Percentiles rank a stretch among this genome's conserved stretches.
phyloP scores from a whole-genome alignment of 1,140 invertebrate species.

The Drosophila insularis region DNA sequence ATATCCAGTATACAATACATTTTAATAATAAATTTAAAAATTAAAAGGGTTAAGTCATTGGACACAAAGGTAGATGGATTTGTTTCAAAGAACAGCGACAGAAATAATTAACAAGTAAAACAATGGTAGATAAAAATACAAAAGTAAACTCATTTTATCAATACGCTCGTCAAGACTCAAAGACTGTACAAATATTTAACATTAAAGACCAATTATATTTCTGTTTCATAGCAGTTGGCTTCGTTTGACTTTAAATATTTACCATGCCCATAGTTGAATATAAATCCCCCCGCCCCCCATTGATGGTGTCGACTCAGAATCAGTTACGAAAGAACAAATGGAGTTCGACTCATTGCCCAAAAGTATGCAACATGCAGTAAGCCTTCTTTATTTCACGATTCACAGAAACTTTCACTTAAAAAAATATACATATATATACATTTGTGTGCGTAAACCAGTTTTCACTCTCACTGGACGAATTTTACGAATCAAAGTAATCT shows the following conservation, averaged over 20 bases:
- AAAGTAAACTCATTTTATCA: background rate
- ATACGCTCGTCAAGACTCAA: background rate
- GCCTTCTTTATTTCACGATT: too few relatives aligned
- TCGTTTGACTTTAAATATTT: conserved; percentile 8
- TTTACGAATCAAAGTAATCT: conserved; percentile 46
- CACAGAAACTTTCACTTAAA: too few relatives aligned
- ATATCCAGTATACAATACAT: too few relatives aligned
- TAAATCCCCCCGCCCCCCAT: background rate
- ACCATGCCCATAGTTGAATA: background rate
- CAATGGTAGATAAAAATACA: background rate
- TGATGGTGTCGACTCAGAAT: too few relatives aligned
- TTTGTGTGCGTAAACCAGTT: too few relatives aligned
- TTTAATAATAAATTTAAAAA: too few relatives aligned
- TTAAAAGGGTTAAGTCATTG: too few relatives aligned
- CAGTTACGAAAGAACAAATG: background rate
- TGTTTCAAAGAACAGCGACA: background rate
- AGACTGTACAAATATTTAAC: conserved; percentile 17
- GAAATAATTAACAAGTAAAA: background rate
- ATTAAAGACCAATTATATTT: conserved; percentile 1
- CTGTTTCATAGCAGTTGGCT: background rate
- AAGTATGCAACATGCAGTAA: background rate
- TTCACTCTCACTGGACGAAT: background rate
- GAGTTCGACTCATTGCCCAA: background rate
- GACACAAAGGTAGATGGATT: too few relatives aligned
- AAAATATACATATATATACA: too few relatives aligned